Evolutionary conservation across 2,797 vertebrate genomes (phyloP).

Genomic region (Platalea minor): DNA sequence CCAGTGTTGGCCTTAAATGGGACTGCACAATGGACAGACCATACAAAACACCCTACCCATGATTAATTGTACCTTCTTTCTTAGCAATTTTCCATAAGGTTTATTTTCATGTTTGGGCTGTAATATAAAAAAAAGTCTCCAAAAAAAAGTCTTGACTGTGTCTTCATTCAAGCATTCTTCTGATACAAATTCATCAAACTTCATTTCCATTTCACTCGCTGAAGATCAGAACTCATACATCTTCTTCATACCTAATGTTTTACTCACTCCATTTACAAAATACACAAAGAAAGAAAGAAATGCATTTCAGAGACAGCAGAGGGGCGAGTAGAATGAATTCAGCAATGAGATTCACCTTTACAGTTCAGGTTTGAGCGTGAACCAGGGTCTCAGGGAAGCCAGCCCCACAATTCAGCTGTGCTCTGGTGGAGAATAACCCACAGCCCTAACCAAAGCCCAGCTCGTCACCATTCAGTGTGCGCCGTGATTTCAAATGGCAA

Average conservation of each 20-base stretch:
- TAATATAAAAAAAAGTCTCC: not conserved
- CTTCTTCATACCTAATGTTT: not conserved
- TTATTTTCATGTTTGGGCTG: not conserved
- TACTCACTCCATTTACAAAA: not conserved
- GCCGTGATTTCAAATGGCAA: not conserved
- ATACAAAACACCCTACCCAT: not conserved
- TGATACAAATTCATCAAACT: not conserved
- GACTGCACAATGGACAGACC: no score
- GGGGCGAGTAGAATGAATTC: not conserved
- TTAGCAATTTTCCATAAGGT: not conserved
- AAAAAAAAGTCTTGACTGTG: not conserved
- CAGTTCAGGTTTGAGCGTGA: not conserved
- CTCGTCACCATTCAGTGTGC: not conserved
- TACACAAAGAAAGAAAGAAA: not conserved
- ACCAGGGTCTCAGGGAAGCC: not conserved
- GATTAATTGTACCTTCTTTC: not conserved
- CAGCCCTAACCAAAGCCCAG: not conserved
- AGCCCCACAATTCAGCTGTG: not conserved
- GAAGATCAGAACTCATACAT: not conserved
- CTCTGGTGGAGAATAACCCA: not conserved
- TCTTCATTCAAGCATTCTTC: not conserved
- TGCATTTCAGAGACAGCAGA: not conserved
- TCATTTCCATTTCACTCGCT: not conserved
- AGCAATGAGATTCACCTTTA: not conserved
- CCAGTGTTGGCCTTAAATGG: not conserved